Base-by-base conservation (phyloP, 2,888 invertebrate species). In the Priocnemis perturbator region DNA sequence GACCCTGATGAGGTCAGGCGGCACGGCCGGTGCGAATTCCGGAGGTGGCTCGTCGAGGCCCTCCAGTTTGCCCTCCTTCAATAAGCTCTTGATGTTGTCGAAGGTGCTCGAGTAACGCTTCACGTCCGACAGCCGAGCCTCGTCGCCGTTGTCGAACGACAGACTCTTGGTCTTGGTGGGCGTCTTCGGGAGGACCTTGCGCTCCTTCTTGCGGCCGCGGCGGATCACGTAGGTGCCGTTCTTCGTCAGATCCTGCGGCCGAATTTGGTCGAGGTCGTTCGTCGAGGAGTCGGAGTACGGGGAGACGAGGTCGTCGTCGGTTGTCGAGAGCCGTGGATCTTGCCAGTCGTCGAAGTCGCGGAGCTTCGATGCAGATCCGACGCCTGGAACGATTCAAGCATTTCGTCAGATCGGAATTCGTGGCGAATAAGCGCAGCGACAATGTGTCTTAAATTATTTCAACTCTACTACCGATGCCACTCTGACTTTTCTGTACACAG, bases 221-320 rank as follows among this genome's bases (percentile, higher is more conserved):
- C 96, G 91, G 71, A 96, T 94, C 48, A 96, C 93, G 85, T 96
- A 96, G n/a, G 96, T 96, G 37, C 95, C 95, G 72, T 92, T 91
- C 47, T 91, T 91, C 44, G 92, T 91, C 82, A 93, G 88, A 75
- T 91, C 92, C 37, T 86, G 86, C 0, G 86, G 87, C 9, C 85
- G 84, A 47, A 88, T 81, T n/a, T 87, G 85, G 57, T 89, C 89
- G 3, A 88, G 81, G 19, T 89, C 88, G 68, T 89, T 89, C 21
- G 87, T 87, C 23, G 89, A 92, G 0, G 91, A 92, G 84, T 94
- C 94, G 5, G 94, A 94, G 77, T 91, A 92, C 4, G 95, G 93
- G 0, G 95, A 95, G 11, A 92, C 91, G 7, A 93, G 91, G 78
- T 92, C 93, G 83, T 93, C 93, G 85, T 93, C 93, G 11, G 93